phyloP scores from a whole-genome alignment of 2,113 vertebrate species.

The Dasyprocta punctata region DNA sequence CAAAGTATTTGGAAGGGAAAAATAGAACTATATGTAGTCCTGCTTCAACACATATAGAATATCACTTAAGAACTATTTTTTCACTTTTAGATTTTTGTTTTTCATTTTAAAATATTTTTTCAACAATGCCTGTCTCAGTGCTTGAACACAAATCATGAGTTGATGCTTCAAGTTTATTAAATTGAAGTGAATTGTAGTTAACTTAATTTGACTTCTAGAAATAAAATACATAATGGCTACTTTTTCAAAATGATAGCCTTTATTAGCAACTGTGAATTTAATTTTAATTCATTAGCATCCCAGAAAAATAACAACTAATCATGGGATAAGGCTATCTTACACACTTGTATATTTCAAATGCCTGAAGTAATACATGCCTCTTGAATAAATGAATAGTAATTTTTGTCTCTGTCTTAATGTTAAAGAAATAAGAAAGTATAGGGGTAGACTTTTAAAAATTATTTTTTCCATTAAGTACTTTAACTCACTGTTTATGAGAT shows the following conservation, averaged over 20 bases:
- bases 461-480: constrained; percentile 28
- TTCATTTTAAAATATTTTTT: not conserved
- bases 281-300: constrained; percentile 40
- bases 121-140: not conserved
- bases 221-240: not conserved
- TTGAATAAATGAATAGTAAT: not conserved
- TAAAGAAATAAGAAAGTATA: constrained; percentile 35
- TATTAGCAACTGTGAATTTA: constrained; percentile 19
- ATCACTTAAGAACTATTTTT: not conserved
- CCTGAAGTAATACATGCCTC: not conserved
- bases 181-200: not conserved
- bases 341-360: constrained; percentile 15
- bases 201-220: constrained; percentile 33
- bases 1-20: not conserved
- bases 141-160: constrained; percentile 13
- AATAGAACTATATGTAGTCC: not conserved
- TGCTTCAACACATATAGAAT: not conserved
- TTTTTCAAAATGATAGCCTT: constrained; percentile 41
- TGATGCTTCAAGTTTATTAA: not conserved
- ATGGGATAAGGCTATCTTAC: not conserved
- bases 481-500: not conserved
- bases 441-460: not conserved
- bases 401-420: not conserved
- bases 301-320: not conserved
- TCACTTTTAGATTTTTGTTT: not conserved